These are phyloP conservation scores for Emydocephalus ijimae DNA, from an alignment of 2,113 vertebrate species.

Conservation along the genomic window DNA sequence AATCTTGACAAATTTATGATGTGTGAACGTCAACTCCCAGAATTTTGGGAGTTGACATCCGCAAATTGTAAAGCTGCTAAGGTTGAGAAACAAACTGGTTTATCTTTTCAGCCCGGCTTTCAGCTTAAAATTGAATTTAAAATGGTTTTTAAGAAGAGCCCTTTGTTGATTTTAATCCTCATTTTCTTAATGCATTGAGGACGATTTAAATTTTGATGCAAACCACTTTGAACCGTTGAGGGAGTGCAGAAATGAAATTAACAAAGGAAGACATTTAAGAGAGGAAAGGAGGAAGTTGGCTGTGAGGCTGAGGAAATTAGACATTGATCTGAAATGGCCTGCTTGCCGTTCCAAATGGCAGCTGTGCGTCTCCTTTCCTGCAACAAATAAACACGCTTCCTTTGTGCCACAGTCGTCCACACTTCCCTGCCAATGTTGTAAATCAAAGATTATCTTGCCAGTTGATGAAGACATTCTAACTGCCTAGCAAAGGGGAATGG, in stretches of 20 bases:
- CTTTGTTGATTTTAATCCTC: neutral
- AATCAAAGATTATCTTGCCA: neutral
- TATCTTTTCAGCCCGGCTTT: neutral
- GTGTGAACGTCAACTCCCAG: neutral
- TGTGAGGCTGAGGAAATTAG: neutral
- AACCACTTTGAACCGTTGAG: neutral
- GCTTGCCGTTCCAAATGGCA: neutral
- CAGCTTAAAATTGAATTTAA: neutral
- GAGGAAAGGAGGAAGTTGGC: neutral
- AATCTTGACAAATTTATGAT: neutral
- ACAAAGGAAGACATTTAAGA: neutral
- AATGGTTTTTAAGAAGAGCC: neutral
- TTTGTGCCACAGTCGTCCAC: neutral
- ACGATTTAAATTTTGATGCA: neutral
- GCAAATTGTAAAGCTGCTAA: neutral
- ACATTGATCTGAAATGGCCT: neutral
- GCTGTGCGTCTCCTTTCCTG: neutral
- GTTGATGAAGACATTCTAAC: too few species aligned
- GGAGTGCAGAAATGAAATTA: neutral
- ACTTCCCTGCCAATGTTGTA: neutral
- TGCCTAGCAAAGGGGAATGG: neutral
- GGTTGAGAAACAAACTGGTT: neutral
- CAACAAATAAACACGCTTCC: neutral
- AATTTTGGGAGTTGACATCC: neutral
- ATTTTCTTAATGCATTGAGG: neutral